Evolutionary conservation across 2,888 invertebrate genomes (phyloP).

Genomic region (Amaurobius ferox): DNA sequence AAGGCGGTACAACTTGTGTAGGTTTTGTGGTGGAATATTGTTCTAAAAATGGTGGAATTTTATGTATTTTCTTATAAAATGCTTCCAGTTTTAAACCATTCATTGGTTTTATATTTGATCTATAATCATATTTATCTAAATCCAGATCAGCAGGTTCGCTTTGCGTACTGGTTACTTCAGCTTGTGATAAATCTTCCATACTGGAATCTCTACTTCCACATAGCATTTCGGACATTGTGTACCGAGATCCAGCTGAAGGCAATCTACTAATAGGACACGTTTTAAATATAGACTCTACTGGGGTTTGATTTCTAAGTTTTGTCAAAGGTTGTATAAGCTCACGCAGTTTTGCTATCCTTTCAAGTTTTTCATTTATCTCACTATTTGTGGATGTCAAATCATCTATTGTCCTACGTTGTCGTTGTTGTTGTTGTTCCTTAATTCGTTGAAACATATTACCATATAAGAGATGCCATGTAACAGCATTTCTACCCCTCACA

Average conservation of each 20-base stretch:
- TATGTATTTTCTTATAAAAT: slow-evolving; percentile 71
- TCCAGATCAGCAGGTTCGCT: slow-evolving; percentile 72
- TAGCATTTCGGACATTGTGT: slow-evolving; percentile 79
- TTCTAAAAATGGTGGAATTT: slow-evolving; percentile 68
- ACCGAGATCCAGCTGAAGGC: slow-evolving; percentile 42
- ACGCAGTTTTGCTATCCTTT: slow-evolving; percentile 87
- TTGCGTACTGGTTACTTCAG: slow-evolving; percentile 66
- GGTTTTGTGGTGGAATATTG: slow-evolving; percentile 64
- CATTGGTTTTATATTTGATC: slow-evolving; percentile 72
- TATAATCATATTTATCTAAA: slow-evolving; percentile 68
- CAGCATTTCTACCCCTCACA: slow-evolving; percentile 35
- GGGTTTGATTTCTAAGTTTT: slow-evolving; percentile 78
- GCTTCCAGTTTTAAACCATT: slow-evolving; percentile 72
- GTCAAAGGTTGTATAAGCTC: slow-evolving; percentile 89
- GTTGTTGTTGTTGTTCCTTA: slow-evolving; percentile 61
- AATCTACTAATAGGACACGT: slow-evolving; percentile 72
- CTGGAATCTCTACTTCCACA: slow-evolving; percentile 75
- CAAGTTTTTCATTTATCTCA: slow-evolving; percentile 80
- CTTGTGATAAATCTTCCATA: slow-evolving; percentile 76
- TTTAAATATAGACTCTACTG: slow-evolving; percentile 73
- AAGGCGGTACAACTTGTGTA: slow-evolving; percentile 68
- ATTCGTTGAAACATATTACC: slow-evolving; percentile 69
- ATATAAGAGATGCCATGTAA: slow-evolving; percentile 65
- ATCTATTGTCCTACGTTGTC: slow-evolving; percentile 38
- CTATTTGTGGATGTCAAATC: slow-evolving; percentile 36